Percentiles rank a stretch among this genome's conserved stretches.
Conservation (phyloP, 2,797 vertebrate genomes). For the Meriones psammophilus region DNA sequence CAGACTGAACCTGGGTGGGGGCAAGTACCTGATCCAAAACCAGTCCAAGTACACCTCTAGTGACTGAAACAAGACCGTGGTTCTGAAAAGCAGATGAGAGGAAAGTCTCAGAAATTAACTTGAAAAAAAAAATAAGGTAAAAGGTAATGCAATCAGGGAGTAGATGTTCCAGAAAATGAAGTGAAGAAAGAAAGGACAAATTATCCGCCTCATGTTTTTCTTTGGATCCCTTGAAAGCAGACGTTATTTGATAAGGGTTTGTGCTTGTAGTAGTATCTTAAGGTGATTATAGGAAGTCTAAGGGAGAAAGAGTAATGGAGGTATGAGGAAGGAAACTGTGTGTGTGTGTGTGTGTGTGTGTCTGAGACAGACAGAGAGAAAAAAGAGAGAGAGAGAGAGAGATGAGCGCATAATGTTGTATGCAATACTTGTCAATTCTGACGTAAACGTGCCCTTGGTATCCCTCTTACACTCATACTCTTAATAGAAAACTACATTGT, state of each 20-base stretch:
- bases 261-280: not conserved
- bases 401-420: not conserved
- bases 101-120: slow-evolving; percentile 3
- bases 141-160: not conserved
- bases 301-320: not conserved
- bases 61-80: not conserved
- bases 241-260: not conserved
- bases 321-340: not conserved
- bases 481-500: not conserved
- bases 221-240: not conserved
- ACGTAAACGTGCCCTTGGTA: not conserved
- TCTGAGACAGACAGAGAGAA: not conserved
- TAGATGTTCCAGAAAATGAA: not conserved
- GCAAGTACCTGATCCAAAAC: fast-evolving
- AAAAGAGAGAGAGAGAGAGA: not conserved
- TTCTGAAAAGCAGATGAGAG: not conserved
- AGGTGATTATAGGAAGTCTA: not conserved
- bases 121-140: not conserved
- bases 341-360: not conserved
- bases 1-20: not conserved
- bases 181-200: not conserved
- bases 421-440: not conserved
- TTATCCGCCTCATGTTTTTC: not conserved
- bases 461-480: not conserved
- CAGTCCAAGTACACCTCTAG: not conserved